These are phyloP conservation scores for Gouania willdenowi DNA, from an alignment of 2,797 vertebrate genomes.

Conservation along the genomic window DNA sequence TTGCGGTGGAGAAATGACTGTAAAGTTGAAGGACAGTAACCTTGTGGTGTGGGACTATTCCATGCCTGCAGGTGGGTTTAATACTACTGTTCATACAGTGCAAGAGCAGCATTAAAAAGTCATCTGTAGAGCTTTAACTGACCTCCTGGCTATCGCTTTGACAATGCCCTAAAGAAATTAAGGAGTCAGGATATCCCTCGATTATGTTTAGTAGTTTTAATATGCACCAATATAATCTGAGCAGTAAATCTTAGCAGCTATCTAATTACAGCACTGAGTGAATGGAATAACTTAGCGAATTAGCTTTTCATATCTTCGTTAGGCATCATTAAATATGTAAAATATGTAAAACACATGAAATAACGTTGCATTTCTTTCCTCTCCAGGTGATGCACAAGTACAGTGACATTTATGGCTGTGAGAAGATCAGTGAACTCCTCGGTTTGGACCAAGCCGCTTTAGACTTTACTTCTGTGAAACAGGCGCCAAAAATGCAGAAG, in stretches of 20 bases:
- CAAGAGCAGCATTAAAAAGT: no score
- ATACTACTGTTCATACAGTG: no score
- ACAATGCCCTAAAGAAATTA: no score
- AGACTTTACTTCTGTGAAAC: constrained; percentile 83
- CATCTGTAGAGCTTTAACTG: no score
- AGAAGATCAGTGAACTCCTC: constrained; percentile 87
- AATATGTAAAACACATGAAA: no score
- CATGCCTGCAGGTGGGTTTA: no score
- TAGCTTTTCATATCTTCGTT: not conserved
- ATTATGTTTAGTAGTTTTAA: not conserved
- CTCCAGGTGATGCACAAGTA: constrained; percentile 93
- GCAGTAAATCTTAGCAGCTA: constrained; percentile 1
- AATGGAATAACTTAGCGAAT: constrained; percentile 2
- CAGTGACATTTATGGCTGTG: constrained; percentile 85
- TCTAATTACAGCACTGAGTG: constrained; percentile 3
- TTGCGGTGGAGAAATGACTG: no score
- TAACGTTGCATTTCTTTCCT: constrained; percentile 26
- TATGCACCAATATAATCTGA: not conserved
- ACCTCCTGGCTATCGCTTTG: no score
- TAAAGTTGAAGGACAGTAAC: no score
- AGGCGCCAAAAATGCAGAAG: constrained; percentile 79
- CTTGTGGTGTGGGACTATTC: no score
- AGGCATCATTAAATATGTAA: constrained; percentile 1
- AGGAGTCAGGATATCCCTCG: no score
- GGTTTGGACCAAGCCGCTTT: constrained; percentile 89